Evolutionary conservation across 2,888 invertebrate species (phyloP).

Genomic region (Rapana venosa): DNA sequence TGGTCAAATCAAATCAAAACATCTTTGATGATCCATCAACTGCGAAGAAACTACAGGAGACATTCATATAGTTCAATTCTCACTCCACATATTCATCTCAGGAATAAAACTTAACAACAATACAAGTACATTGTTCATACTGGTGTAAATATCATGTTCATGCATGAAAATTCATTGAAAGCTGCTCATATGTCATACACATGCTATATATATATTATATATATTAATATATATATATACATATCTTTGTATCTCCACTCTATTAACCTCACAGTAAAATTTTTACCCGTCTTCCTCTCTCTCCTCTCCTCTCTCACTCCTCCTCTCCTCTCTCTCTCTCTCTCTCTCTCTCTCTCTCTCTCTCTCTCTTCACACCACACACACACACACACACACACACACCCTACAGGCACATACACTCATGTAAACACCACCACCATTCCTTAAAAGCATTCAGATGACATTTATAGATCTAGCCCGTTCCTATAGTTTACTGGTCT

Average conservation of each 20-base stretch:
- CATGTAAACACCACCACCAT: not conserved
- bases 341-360: not conserved
- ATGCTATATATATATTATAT: not conserved
- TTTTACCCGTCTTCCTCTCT: too few species aligned
- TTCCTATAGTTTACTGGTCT: not conserved
- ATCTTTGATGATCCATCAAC: too few species aligned
- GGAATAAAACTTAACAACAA: not conserved
- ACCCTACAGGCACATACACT: not conserved
- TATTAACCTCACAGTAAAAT: too few species aligned
- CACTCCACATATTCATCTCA: not conserved
- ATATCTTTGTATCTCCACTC: not conserved
- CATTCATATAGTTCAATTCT: not conserved
- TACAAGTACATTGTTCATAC: not conserved
- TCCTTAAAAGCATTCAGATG: not conserved
- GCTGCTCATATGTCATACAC: not conserved
- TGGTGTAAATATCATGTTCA: not conserved
- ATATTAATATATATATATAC: not conserved
- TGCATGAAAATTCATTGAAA: not conserved
- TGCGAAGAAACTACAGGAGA: too few species aligned
- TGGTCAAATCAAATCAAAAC: too few species aligned
- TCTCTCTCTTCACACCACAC: not conserved
- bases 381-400: not conserved
- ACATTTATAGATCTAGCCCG: not conserved
- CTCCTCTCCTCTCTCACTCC: constrained; percentile 12
- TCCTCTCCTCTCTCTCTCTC: not conserved